phyloP scores from a whole-genome alignment of 1,140 invertebrate species.

The Pollicipes pollicipes region DNA sequence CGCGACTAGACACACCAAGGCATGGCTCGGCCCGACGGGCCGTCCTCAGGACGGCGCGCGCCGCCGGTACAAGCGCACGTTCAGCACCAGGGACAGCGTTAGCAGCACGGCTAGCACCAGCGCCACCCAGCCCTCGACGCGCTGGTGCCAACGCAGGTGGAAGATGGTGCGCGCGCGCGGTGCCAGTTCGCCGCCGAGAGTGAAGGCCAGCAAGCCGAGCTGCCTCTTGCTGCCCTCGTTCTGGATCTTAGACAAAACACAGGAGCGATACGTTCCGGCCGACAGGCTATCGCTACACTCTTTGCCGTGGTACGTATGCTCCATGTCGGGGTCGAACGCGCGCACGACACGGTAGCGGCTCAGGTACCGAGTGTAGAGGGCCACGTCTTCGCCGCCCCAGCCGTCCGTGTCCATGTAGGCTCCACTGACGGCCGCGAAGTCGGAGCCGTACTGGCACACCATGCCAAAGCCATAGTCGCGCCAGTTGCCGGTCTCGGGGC shows the following conservation, averaged over 20 bases:
- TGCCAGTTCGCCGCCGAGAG: not conserved
- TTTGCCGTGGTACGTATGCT: constrained; percentile 68
- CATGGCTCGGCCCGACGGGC: too few relatives aligned
- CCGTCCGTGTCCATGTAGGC: constrained; percentile 56
- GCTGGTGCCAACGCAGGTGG: not conserved
- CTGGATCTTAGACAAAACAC: constrained; percentile 52
- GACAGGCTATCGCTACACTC: constrained; percentile 42
- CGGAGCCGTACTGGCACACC: constrained; percentile 65
- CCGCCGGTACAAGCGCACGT: not conserved
- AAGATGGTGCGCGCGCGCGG: not conserved
- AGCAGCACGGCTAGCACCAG: not conserved
- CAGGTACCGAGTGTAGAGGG: constrained; percentile 36
- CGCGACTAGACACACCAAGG: too few relatives aligned
- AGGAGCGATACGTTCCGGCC: constrained; percentile 54
- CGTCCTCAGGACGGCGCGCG: too few relatives aligned
- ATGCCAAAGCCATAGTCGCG: constrained; percentile 68
- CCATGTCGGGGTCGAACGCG: constrained; percentile 63
- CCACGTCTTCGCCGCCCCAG: constrained; percentile 65
- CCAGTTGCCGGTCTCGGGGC: constrained; percentile 64
- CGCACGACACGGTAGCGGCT: constrained; percentile 37
- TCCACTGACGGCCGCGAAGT: constrained; percentile 50
- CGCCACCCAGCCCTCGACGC: not conserved
- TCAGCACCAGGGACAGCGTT: not conserved
- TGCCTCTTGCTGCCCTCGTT: constrained; percentile 49
- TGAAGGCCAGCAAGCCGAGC: not conserved